Conservation (phyloP, 2,888 invertebrate species). For the Ectemnius lituratus region DNA sequence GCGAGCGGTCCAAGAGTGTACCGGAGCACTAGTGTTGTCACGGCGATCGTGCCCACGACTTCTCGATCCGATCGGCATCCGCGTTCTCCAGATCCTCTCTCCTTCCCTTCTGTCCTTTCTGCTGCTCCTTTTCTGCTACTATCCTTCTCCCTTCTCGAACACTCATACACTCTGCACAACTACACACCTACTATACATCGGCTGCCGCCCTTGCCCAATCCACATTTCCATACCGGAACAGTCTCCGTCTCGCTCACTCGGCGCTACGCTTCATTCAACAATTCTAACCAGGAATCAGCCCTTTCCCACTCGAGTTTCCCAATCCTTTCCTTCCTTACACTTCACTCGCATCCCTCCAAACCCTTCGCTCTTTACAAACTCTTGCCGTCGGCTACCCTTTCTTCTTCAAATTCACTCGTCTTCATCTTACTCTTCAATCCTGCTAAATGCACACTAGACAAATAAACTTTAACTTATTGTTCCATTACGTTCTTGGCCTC, state of each 20-base stretch:
- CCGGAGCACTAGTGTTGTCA: constrained; percentile 71
- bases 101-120: constrained; percentile 10
- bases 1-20: constrained; percentile 54
- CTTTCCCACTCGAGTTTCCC: not conserved
- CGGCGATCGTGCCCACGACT: constrained; percentile 73
- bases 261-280: not conserved
- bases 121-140: constrained; percentile 9
- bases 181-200: too few species aligned
- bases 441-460: too few species aligned
- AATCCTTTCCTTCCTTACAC: not conserved
- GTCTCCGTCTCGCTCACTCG: not conserved
- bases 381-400: too few species aligned
- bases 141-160: not conserved
- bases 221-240: not conserved
- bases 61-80: constrained; percentile 60
- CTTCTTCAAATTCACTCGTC: too few species aligned
- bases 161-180: constrained; percentile 10
- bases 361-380: too few species aligned
- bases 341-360: too few species aligned
- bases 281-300: not conserved
- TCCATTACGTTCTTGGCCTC: too few species aligned
- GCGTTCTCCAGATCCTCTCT: constrained; percentile 41
- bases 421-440: too few species aligned
- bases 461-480: too few species aligned
- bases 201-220: constrained; percentile 1